Evolutionary conservation across 2,888 invertebrate genomes (phyloP), one percentile per base, ranked within the genome.

Genomic region (Pristionchus maxplancki): DNA sequence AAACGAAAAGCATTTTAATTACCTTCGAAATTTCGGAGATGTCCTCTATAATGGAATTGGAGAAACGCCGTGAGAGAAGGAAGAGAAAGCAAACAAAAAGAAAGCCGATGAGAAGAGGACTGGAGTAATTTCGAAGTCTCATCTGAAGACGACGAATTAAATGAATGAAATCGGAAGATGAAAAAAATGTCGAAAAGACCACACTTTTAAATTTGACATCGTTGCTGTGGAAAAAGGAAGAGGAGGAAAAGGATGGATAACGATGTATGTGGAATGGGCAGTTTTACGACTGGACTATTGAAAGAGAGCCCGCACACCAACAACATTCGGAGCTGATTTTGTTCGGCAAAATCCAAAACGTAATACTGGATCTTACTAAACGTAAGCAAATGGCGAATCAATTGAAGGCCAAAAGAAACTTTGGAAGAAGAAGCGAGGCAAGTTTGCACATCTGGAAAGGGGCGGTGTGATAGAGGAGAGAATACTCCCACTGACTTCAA

Each of bases 241-340:
- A 34, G 67, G 17, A 48, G 15, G 78, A 48, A 40, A n/a, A 34
- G 20, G 78, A 48, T 11, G 44, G 15, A 78, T 44, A 78, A 44
- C 37, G 37, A 34, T 34, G 78, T 8, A 48, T 28, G 20, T 78
- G 78, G 34, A 74, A 78, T 78, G 48, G 78, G 28, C 40, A n/a
- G n/a, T 78, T 78, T 78, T 78, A 78, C 28, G 78, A 78, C n/a
- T 28, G 78, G 15, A 78, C 78, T 78, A 44, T 48, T 20, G 44
- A 15, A 20, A 71, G 37, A 37, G 34, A 71, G 37, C 37, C 20
- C 13, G n/a, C 71, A 71, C 71, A 37, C 71, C 8, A 71, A 71
- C 37, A 71, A 71, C 71, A 31, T 71, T 64, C 11, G 13, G 31
- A 20, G 64, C 31, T 13, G 64, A 31, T 64, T 17, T 31, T 64